phyloP scores from a whole-genome alignment of 2,113 vertebrate species.

The Microtus richardsoni region DNA sequence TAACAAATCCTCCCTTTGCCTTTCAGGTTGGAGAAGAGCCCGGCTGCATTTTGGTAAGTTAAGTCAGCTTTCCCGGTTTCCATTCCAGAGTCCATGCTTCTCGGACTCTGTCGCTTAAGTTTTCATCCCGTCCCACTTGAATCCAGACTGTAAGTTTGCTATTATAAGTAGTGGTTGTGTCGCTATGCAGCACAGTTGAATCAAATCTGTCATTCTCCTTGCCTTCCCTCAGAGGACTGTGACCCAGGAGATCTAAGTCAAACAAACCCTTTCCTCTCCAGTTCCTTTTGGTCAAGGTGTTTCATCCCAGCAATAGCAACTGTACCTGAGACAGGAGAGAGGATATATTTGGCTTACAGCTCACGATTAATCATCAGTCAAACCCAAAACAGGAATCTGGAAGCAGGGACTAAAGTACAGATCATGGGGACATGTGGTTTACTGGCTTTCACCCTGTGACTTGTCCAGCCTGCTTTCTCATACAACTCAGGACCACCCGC shows the following conservation, averaged over 20 bases:
- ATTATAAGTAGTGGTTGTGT: not conserved
- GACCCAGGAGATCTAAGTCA: not conserved
- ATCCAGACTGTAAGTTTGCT: not conserved
- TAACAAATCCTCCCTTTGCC: not conserved
- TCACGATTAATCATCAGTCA: not conserved
- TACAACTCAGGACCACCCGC: not conserved
- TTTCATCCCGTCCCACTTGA: not conserved
- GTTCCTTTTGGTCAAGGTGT: not conserved
- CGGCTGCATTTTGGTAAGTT: slow-evolving; percentile 77
- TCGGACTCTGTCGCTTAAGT: not conserved
- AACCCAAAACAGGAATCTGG: not conserved
- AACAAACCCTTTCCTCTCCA: not conserved
- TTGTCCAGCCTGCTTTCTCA: not conserved
- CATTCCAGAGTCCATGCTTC: not conserved
- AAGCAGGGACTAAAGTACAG: not conserved
- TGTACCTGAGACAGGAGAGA: not conserved
- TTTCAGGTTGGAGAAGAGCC: slow-evolving; percentile 80
- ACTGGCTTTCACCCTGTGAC: not conserved
- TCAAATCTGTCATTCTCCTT: not conserved
- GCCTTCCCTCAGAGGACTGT: not conserved
- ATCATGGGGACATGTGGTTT: not conserved
- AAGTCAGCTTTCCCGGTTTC: not conserved
- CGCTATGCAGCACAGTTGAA: not conserved
- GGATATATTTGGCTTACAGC: not conserved
- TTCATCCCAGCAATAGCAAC: not conserved